Conservation (phyloP, 2,888 invertebrate genomes). For the Metellina segmentata region DNA sequence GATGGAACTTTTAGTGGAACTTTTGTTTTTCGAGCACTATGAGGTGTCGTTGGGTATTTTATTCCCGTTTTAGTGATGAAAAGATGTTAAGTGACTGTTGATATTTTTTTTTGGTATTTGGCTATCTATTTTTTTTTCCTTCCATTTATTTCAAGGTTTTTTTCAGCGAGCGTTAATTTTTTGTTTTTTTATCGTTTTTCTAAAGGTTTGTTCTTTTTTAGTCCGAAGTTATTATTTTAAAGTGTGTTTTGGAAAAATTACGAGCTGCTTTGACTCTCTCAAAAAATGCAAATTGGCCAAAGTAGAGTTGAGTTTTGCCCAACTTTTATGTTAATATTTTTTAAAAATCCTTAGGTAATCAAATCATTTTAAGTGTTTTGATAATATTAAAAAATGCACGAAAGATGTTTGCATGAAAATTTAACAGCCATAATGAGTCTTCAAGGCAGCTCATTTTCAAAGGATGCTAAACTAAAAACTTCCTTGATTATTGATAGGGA, state of each 20-base stretch:
- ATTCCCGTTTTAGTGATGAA: constrained; percentile 36
- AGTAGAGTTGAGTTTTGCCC: not conserved
- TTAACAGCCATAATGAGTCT: too few relatives aligned
- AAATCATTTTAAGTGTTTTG: constrained; percentile 44
- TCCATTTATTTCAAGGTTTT: not conserved
- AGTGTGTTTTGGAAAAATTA: not conserved
- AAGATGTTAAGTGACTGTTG: constrained; percentile 47
- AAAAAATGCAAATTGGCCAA: not conserved
- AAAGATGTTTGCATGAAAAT: too few relatives aligned
- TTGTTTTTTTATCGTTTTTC: not conserved
- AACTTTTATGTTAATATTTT: not conserved
- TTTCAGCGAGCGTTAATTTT: not conserved
- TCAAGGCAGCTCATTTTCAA: too few relatives aligned
- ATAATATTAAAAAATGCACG: not conserved
- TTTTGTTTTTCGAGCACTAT: constrained; percentile 15
- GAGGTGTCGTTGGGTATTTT: constrained; percentile 51
- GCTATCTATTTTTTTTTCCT: constrained; percentile 7
- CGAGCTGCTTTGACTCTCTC: not conserved
- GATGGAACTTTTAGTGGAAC: constrained; percentile 44
- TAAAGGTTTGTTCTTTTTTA: constrained; percentile 24
- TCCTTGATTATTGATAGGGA: too few relatives aligned
- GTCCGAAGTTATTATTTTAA: not conserved
- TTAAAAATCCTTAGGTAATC: not conserved
- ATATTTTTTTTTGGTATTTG: constrained; percentile 15
- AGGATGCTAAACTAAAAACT: too few relatives aligned